Conservation (phyloP, 2,888 invertebrate genomes). For the Agonopterix arenella region DNA sequence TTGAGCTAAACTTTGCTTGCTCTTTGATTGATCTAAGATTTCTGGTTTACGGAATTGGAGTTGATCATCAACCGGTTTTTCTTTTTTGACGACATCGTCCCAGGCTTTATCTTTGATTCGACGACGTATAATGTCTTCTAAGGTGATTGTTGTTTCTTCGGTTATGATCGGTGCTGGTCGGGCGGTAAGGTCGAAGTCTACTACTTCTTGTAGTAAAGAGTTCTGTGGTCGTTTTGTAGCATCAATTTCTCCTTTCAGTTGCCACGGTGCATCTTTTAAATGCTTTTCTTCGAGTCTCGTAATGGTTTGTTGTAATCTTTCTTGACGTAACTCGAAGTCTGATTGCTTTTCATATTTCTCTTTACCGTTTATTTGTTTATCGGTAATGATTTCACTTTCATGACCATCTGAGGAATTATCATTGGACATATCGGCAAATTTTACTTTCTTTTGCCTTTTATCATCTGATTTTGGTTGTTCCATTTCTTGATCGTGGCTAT, state of each 20-base stretch:
- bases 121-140: slow-evolving; percentile 94
- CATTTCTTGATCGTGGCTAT: slow-evolving; percentile 13
- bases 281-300: slow-evolving; percentile 83
- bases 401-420: slow-evolving; percentile 37
- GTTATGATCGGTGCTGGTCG: slow-evolving; percentile 94
- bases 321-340: slow-evolving; percentile 85
- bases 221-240: slow-evolving; percentile 90
- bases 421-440: slow-evolving; percentile 40
- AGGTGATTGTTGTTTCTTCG: slow-evolving; percentile 88
- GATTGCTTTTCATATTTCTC: slow-evolving; percentile 72
- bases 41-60: slow-evolving; percentile 91
- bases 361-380: slow-evolving; percentile 20
- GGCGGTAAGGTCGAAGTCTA: slow-evolving; percentile 91
- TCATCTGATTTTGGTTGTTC: slow-evolving; percentile 10
- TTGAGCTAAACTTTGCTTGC: slow-evolving; percentile 93
- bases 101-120: slow-evolving; percentile 95
- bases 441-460: slow-evolving; percentile 34
- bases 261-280: slow-evolving; percentile 93
- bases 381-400: slow-evolving; percentile 24
- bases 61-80: slow-evolving; percentile 89
- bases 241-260: slow-evolving; percentile 92
- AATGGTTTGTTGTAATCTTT: slow-evolving; percentile 82
- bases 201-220: slow-evolving; percentile 92
- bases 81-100: slow-evolving; percentile 94
- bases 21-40: slow-evolving; percentile 94